Percentiles rank a stretch among this genome's conserved stretches.
Evolutionary conservation across 2,113 vertebrate genomes (phyloP).

Genomic region (Catharus bicknelli): DNA sequence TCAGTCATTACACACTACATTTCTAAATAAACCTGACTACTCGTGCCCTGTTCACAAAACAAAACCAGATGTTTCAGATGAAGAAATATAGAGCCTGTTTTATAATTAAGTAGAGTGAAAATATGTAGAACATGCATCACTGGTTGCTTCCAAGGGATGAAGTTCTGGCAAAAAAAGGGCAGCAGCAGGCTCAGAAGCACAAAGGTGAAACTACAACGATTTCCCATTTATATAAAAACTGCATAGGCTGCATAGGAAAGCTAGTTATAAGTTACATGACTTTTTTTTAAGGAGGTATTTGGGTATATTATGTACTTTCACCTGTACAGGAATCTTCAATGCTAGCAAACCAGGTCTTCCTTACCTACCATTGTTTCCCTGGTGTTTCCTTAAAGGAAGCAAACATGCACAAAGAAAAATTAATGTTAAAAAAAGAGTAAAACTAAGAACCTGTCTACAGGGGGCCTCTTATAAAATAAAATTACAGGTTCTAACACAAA

Average conservation of each 20-base stretch:
- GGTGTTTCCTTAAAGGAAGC: neutral
- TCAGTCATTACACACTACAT: constrained; percentile 17
- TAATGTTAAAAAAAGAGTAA: neutral
- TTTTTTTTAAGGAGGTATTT: neutral
- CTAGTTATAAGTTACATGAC: neutral
- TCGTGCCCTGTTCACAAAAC: constrained; percentile 17
- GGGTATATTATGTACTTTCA: neutral
- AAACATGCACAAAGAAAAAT: neutral
- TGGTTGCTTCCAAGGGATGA: neutral
- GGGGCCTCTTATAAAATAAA: neutral
- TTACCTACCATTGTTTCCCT: neutral
- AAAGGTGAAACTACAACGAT: neutral
- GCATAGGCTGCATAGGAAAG: neutral
- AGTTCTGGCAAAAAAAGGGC: neutral
- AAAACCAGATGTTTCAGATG: constrained; percentile 47
- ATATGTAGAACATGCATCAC: neutral
- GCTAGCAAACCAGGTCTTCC: neutral
- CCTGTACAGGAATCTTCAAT: neutral
- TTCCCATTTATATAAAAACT: neutral
- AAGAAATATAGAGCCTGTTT: constrained; percentile 7
- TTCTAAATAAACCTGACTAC: constrained; percentile 44
- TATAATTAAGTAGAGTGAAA: constrained; percentile 31
- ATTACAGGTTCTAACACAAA: neutral
- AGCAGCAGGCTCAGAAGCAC: neutral
- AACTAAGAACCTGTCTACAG: neutral